These are phyloP conservation scores for Prochilodus magdalenae DNA, from an alignment of 2,113 vertebrate species.

Conservation along the genomic window DNA sequence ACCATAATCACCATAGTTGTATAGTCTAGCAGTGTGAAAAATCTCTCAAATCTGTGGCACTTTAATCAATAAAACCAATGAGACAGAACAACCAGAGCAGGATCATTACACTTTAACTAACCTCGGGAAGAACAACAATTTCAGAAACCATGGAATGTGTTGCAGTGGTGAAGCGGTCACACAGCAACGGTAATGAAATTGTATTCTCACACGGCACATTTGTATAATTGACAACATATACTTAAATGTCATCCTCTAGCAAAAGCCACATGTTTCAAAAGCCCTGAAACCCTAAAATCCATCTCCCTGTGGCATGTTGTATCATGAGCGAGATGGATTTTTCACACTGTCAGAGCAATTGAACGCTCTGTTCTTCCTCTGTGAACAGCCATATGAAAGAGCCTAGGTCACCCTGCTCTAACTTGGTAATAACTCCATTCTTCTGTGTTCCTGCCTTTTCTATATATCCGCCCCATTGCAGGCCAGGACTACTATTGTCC, in stretches of 20 bases:
- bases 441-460: constrained; percentile 19
- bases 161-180: background rate
- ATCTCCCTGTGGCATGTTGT: background rate
- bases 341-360: constrained; percentile 1
- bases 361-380: constrained; percentile 28
- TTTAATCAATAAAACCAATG: constrained; percentile 10
- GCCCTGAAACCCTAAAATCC: constrained; percentile 3
- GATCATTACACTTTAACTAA: constrained; percentile 23
- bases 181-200: background rate
- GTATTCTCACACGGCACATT: constrained; percentile 12
- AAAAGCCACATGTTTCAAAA: background rate
- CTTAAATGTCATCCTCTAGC: constrained; percentile 14
- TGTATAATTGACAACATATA: constrained; percentile 18
- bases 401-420: constrained; percentile 33
- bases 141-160: background rate
- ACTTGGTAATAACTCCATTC: constrained; percentile 26
- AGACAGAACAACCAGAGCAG: background rate
- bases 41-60: background rate
- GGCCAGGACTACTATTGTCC: background rate
- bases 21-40: background rate
- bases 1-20: constrained; percentile 1
- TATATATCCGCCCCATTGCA: constrained; percentile 4
- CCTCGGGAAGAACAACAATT: constrained; percentile 1
- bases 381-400: background rate
- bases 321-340: constrained; percentile 21